Conservation (phyloP, 2,888 invertebrate species). For the Seladonia tumulorum region DNA sequence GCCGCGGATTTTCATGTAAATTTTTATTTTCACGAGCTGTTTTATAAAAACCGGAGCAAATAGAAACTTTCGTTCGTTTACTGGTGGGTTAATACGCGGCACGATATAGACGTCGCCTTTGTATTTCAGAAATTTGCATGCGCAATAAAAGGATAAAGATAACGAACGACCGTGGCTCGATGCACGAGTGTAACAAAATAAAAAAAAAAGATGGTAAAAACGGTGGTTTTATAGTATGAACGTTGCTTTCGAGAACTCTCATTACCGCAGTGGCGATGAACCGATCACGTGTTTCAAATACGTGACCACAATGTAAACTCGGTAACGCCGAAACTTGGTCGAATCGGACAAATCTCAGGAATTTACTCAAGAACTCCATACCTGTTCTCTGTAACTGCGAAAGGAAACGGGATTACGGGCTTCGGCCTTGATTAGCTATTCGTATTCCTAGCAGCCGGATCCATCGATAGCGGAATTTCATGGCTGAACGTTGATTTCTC, state of each 20-base stretch:
- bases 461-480: constrained; percentile 15
- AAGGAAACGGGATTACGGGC: constrained; percentile 41
- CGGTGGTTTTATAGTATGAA: not conserved
- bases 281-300: constrained; percentile 66
- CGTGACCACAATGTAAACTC: constrained; percentile 74
- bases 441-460: constrained; percentile 3
- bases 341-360: constrained; percentile 62
- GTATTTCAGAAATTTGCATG: not conserved
- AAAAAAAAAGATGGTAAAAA: not conserved
- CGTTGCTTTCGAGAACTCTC: constrained; percentile 30
- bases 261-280: constrained; percentile 60
- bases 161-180: not conserved
- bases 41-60: not conserved
- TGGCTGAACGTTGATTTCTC: constrained; percentile 20
- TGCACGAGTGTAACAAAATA: not conserved
- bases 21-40: not conserved
- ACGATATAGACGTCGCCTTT: not conserved
- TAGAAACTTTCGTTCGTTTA: not conserved
- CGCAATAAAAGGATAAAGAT: not conserved
- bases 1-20: not conserved
- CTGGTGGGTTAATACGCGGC: not conserved
- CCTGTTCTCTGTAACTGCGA: constrained; percentile 19
- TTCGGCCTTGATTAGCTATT: constrained; percentile 37
- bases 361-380: constrained; percentile 47
- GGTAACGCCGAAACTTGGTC: constrained; percentile 67